Evolutionary conservation across 2,797 vertebrate genomes (phyloP), one percentile per base, ranked within the genome.

Genomic region (Halcyon badia): DNA sequence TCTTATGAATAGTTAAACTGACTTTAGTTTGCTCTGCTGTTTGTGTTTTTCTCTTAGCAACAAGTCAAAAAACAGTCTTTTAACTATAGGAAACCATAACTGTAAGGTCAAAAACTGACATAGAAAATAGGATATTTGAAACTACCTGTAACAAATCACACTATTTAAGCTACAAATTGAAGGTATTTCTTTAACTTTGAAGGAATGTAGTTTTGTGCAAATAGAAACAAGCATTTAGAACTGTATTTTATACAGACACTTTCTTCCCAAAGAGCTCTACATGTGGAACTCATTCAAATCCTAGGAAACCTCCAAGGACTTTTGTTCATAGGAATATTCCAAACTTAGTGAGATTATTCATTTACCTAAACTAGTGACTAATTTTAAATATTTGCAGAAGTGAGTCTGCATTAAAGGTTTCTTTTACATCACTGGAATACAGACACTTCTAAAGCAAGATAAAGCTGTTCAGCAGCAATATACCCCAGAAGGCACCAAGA

Each of bases 21-120:
- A 72, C 39, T 58, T 90, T 48, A 83, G 51, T 83, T 96, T 84
- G 41, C 42, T 82, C 83, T 84, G 66, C 80, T 95, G 85, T 96
- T 95, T 96, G 82, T 95, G 91, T 87, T 89, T 95, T 75, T 95
- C 89, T 78, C 94, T 94, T 97, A 97, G 95, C 97, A 97, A 96
- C 96, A 81, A 86, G 70, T 20, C 57, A 25, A 2, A 88, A 86
- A 82, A 22, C 75, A 86, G 19, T 30, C 26, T 81, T 89, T 89
- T 90, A 94, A 88, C 77, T 77, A 52, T 78, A 94, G 62, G 54
- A 88, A 88, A 49, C 35, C 2, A 3, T 79, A 93, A 92, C 37
- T 28, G 39, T 30, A 91, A 58, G n/a, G 54, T 18, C 64, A 78
- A 73, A 60, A 94, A 61, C 3, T 79, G 35, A 56, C 58, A 35